Conservation (phyloP, 1,140 invertebrate genomes). For the Trinorchestia longiramus region DNA sequence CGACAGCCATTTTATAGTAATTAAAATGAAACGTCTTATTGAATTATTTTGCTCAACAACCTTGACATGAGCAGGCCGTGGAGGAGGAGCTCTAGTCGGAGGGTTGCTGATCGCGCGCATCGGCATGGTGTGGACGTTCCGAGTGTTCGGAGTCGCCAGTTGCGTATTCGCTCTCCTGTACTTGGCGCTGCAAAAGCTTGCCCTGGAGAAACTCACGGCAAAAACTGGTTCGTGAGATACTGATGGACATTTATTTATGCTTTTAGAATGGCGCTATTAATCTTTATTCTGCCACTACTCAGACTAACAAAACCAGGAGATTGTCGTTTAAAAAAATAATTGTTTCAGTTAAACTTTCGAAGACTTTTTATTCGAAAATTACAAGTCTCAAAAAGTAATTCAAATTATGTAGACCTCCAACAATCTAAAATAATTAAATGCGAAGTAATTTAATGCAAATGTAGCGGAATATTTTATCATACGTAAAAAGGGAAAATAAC, state of each 20-base stretch:
- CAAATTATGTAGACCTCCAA: no score
- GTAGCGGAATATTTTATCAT: no score
- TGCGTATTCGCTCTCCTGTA: slow-evolving; percentile 79
- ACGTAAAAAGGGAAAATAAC: background rate
- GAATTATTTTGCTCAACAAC: no score
- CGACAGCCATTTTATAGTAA: no score
- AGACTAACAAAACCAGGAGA: background rate
- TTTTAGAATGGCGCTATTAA: background rate
- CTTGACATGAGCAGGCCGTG: slow-evolving; percentile 73
- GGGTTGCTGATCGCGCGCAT: slow-evolving; percentile 80
- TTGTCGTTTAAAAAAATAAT: no score
- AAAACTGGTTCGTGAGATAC: slow-evolving; percentile 47
- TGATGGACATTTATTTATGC: background rate
- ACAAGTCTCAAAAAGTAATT: no score
- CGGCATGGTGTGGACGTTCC: slow-evolving; percentile 80
- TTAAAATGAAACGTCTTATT: no score
- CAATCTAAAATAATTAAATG: no score
- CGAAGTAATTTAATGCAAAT: no score
- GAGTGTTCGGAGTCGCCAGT: slow-evolving; percentile 80
- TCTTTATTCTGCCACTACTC: background rate
- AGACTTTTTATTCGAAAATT: no score
- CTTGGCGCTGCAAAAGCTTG: slow-evolving; percentile 74
- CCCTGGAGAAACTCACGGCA: background rate
- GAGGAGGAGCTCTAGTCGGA: slow-evolving; percentile 84
- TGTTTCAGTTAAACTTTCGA: no score